Conservation (phyloP, 2,797 vertebrate species). For the Crotalus adamanteus region DNA sequence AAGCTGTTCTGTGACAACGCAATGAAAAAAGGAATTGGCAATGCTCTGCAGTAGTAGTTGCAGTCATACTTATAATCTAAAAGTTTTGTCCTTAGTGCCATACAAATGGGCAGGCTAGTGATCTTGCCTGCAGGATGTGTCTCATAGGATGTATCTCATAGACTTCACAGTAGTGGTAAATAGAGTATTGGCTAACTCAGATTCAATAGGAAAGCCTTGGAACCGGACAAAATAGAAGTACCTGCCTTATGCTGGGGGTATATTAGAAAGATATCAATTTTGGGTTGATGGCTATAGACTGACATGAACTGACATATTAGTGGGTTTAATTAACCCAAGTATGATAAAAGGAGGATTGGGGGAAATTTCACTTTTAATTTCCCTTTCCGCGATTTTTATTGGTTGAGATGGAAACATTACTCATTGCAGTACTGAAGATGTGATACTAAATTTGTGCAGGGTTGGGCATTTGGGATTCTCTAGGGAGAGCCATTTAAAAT, state of each 20-base stretch:
- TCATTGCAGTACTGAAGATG: conserved; percentile 3
- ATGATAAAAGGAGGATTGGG: background rate
- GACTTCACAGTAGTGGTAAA: background rate
- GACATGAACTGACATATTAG: background rate
- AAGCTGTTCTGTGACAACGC: background rate
- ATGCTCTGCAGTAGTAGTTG: background rate
- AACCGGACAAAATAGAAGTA: background rate
- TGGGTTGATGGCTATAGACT: background rate
- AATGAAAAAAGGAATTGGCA: background rate
- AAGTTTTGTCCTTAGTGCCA: background rate
- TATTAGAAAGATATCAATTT: background rate
- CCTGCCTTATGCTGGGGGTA: background rate
- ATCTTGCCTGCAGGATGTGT: background rate
- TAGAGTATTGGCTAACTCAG: background rate
- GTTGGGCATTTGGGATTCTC: background rate
- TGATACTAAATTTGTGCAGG: background rate
- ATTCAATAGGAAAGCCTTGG: background rate
- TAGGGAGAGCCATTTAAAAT: background rate
- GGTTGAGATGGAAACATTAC: background rate
- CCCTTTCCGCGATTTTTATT: background rate
- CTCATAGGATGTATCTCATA: no score
- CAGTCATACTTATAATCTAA: background rate
- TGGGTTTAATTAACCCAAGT: background rate
- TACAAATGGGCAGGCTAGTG: background rate
- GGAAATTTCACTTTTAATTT: background rate